Evolutionary conservation across 2,113 vertebrate species (phyloP).

Genomic region (Zapornia atra): DNA sequence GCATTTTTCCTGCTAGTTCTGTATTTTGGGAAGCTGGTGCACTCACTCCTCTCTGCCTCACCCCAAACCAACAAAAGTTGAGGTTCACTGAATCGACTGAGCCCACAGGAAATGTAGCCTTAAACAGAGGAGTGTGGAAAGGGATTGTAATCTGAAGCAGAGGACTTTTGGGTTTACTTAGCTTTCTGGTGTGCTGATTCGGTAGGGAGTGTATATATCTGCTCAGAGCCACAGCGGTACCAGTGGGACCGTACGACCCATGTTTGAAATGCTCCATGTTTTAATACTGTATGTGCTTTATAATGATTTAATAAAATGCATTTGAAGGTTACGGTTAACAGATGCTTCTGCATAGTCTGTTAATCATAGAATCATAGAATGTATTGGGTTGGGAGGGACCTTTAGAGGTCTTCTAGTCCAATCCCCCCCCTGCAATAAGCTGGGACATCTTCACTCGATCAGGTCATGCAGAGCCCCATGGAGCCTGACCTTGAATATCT

Average conservation of each 20-base stretch:
- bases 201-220: not conserved
- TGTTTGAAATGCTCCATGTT: not conserved
- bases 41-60: not conserved
- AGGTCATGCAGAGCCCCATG: no score
- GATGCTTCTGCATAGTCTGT: not conserved
- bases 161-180: not conserved
- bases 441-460: no score
- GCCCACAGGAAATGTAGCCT: conserved; percentile 6
- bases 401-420: no score
- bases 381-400: no score
- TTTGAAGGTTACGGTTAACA: not conserved
- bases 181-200: not conserved
- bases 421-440: no score
- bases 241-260: not conserved
- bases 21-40: conserved; percentile 24
- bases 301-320: conserved; percentile 56
- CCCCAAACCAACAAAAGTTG: not conserved
- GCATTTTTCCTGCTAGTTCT: conserved; percentile 53
- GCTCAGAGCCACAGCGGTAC: not conserved
- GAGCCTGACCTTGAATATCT: no score
- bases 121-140: not conserved
- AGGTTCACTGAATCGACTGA: conserved; percentile 27
- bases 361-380: not conserved
- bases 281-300: conserved; percentile 36
- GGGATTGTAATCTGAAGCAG: not conserved